A percentile compares a stretch with the other conserved stretches of the same genome.
phyloP scores from a whole-genome alignment of 2,797 vertebrate species.

The Sylvilagus floridanus region DNA sequence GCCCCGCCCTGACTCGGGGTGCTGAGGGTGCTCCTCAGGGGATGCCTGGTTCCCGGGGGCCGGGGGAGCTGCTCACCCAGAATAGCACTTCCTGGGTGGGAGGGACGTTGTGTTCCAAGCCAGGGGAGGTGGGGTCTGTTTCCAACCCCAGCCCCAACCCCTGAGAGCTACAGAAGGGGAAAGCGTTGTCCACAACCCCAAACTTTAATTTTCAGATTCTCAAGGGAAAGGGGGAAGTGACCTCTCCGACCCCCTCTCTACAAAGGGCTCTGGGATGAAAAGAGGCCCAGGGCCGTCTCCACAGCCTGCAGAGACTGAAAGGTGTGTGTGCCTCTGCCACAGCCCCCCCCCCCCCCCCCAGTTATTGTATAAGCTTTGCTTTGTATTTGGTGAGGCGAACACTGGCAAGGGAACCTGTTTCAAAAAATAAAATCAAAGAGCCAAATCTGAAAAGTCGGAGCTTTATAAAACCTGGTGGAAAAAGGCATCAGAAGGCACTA shows the following conservation, averaged over 20 bases:
- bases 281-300: not conserved
- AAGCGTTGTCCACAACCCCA: not conserved
- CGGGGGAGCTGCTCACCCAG: constrained; percentile 12
- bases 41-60: not conserved
- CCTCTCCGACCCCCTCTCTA: not conserved
- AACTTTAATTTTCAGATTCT: constrained; percentile 30
- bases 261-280: not conserved
- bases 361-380: constrained; percentile 59
- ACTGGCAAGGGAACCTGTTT: constrained; percentile 58
- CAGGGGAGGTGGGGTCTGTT: not conserved
- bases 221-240: not conserved
- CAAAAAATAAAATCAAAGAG: not conserved
- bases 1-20: not conserved
- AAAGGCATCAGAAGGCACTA: constrained; percentile 31
- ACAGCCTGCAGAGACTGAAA: not conserved
- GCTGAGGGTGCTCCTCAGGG: not conserved
- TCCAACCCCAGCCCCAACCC: not conserved
- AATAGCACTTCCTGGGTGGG: not conserved
- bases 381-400: constrained; percentile 75
- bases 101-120: not conserved
- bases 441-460: constrained; percentile 62
- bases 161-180: not conserved
- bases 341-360: constrained; percentile 52
- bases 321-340: constrained; percentile 8
- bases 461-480: constrained; percentile 57